Base-by-base conservation (phyloP, 2,113 vertebrate genomes). In the Diadophis punctatus region DNA sequence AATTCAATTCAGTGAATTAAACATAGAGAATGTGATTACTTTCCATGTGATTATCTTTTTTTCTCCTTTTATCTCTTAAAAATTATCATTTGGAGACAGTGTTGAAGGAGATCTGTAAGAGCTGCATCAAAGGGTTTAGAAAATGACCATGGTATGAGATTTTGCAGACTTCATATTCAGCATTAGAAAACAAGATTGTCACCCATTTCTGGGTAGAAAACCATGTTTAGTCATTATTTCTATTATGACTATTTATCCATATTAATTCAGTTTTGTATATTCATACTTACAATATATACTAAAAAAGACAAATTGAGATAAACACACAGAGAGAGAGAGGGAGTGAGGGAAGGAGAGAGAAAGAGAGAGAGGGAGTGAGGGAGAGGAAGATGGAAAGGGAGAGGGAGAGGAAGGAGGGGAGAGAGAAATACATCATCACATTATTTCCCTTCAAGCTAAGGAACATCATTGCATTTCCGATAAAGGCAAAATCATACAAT, bases 341-440 rank as follows among this genome's bases (percentile, higher is more conserved):
- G 49, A 55, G n/a, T n/a, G n/a, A n/a, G n/a, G n/a, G n/a, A n/a
- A n/a, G n/a, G 53, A 20, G 0, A 20, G 18, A 20, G 53, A 22
- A 0, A 4, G 18, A 20, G 4, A 55, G 53, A 1, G 1, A 22
- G 20, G 2, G 0, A 8, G 55, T 0, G 55, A 22, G 23, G 0
- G 8, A 9, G 56, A 58, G 56, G 7, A 7, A 55, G 55, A 56
- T 22, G 7, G 22, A 12, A 51, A 43, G 10, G 12, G 56, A 2
- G 8, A 58, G 3, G 23, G 14, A 53, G 14, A 53, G 56, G 8
- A 6, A 58, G 9, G 27, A 11, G 10, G 25, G 10, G 58, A 60
- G 58, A 18, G 14, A 8, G 30, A 74, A 16, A 68, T 7, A 68
- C 1, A 68, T 11, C 27, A 68, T 16, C 12, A 68, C 63, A 68